phyloP scores from a whole-genome alignment of 2,888 invertebrate genomes.

The Teleogryllus oceanicus region DNA sequence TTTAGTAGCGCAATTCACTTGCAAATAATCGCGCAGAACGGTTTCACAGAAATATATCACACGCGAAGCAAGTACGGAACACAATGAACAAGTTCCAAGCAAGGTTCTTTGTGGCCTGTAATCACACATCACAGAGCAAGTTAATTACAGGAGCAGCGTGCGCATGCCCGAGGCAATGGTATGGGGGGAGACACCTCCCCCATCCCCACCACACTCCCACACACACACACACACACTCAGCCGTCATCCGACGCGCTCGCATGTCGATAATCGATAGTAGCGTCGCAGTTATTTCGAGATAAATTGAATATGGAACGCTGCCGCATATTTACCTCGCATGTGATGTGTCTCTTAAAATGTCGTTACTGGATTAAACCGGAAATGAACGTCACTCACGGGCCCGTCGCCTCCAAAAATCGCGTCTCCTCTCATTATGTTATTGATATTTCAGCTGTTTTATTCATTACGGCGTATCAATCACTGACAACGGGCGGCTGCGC shows the following conservation, averaged over 20 bases:
- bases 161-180: neutral
- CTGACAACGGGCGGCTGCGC: neutral
- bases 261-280: neutral
- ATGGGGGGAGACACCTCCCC: neutral
- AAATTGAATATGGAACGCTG: slow-evolving; percentile 4
- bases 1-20: no score
- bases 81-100: no score
- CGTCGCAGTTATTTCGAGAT: slow-evolving; percentile 8
- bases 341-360: slow-evolving; percentile 9
- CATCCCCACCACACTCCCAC: neutral
- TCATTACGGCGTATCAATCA: slow-evolving; percentile 9
- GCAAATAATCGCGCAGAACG: no score
- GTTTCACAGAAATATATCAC: no score
- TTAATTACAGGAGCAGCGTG: neutral
- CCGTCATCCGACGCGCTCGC: neutral
- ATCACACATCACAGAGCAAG: neutral
- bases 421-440: slow-evolving; percentile 1
- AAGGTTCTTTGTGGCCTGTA: neutral
- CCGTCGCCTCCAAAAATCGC: neutral
- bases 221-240: neutral
- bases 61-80: no score
- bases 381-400: neutral
- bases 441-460: slow-evolving; percentile 18
- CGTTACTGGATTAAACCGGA: slow-evolving; percentile 18
- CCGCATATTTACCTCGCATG: slow-evolving; percentile 3